Evolutionary conservation across 2,888 invertebrate genomes (phyloP).

Genomic region (Zootermopsis nevadensis): DNA sequence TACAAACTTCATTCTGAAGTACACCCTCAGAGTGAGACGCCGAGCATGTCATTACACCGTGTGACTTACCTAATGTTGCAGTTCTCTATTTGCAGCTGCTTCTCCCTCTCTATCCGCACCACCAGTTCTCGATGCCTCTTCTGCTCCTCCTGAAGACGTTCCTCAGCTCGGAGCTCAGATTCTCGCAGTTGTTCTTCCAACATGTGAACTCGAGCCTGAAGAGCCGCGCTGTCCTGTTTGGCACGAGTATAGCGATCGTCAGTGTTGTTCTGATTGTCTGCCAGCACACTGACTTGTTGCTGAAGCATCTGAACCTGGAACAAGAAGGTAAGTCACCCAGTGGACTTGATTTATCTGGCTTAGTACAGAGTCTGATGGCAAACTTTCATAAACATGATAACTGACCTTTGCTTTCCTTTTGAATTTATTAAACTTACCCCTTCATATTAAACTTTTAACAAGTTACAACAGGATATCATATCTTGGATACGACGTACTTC

Average conservation of each 20-base stretch:
- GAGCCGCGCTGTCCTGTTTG: conserved; percentile 92
- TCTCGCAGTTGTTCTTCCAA: conserved; percentile 91
- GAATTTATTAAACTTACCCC: too few species aligned
- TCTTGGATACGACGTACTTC: too few species aligned
- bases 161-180: conserved; percentile 80
- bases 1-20: too few species aligned
- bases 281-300: conserved; percentile 89
- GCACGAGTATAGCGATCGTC: conserved; percentile 90
- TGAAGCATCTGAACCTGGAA: conserved; percentile 90
- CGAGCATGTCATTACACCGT: neutral
- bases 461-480: too few species aligned
- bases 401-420: too few species aligned
- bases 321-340: too few species aligned
- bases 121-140: conserved; percentile 85
- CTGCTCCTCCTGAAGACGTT: conserved; percentile 84
- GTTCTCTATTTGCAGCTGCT: conserved; percentile 80
- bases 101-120: conserved; percentile 86
- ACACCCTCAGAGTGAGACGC: neutral
- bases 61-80: conserved; percentile 71
- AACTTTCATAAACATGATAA: too few species aligned
- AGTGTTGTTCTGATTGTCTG: conserved; percentile 86
- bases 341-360: too few species aligned
- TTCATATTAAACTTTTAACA: too few species aligned
- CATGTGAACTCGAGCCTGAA: conserved; percentile 90
- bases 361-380: too few species aligned